A percentile compares a stretch with the other conserved stretches of the same genome.
These are phyloP conservation scores for Junonia oenone DNA, from an alignment of 2,888 invertebrate genomes.

Conservation along the genomic window DNA sequence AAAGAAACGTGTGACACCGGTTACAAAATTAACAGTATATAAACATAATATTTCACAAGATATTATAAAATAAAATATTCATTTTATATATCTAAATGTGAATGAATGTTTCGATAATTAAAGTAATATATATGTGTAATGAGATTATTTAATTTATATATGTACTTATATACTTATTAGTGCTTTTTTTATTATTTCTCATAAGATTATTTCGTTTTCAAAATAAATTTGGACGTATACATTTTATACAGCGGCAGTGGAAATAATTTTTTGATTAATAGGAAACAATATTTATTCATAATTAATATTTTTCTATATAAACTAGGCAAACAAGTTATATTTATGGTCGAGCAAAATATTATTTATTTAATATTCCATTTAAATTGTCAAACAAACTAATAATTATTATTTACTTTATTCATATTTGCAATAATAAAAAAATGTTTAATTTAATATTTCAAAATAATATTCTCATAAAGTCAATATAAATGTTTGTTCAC, in stretches of 20 bases:
- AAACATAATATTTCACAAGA: neutral
- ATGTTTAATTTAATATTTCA: too few species aligned
- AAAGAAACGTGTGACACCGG: neutral
- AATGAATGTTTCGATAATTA: neutral
- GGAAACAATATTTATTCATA: neutral
- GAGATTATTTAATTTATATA: neutral
- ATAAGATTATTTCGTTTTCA: neutral
- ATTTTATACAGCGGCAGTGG: conserved; percentile 1
- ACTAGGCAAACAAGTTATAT: neutral
- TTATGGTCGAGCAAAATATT: too few species aligned
- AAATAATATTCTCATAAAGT: too few species aligned
- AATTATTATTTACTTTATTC: too few species aligned
- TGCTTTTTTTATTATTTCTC: neutral
- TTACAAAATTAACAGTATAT: neutral
- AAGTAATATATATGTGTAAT: neutral
- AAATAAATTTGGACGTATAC: neutral
- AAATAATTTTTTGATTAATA: neutral
- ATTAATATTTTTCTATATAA: neutral
- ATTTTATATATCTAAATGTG: neutral
- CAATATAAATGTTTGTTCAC: too few species aligned
- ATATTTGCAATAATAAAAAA: too few species aligned
- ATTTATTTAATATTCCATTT: too few species aligned
- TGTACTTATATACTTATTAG: too few species aligned
- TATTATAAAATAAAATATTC: neutral
- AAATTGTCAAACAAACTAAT: too few species aligned